These are phyloP conservation scores for Pycnomerus fuliginosus DNA, from an alignment of 2,888 invertebrate species.

Conservation along the genomic window DNA sequence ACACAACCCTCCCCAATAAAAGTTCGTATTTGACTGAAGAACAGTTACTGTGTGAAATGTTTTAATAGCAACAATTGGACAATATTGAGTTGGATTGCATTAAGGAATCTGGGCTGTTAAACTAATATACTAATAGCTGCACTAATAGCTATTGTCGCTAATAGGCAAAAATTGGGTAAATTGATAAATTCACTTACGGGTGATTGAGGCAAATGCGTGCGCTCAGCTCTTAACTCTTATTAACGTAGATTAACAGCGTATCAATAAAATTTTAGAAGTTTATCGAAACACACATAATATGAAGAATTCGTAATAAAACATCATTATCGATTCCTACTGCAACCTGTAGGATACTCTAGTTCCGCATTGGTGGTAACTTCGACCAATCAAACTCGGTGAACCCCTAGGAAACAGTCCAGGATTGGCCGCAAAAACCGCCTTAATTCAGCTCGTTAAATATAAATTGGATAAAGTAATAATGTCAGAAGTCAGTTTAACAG, in stretches of 20 bases:
- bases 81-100: constrained; percentile 56
- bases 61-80: constrained; percentile 55
- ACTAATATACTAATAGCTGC: constrained; percentile 54
- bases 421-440: constrained; percentile 39
- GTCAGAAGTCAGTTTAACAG: constrained; percentile 51
- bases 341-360: constrained; percentile 6
- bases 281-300: too few species aligned
- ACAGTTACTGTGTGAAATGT: constrained; percentile 51
- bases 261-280: too few species aligned
- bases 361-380: constrained; percentile 30
- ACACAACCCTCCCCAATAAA: constrained; percentile 47
- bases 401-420: constrained; percentile 25
- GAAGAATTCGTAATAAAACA: too few species aligned
- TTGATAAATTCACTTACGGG: constrained; percentile 55
- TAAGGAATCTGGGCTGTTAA: constrained; percentile 56
- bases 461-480: constrained; percentile 55
- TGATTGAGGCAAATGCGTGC: constrained; percentile 47
- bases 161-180: constrained; percentile 57
- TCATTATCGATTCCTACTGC: too few species aligned
- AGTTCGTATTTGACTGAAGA: constrained; percentile 49
- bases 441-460: constrained; percentile 55
- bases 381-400: constrained; percentile 30
- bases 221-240: constrained; percentile 35
- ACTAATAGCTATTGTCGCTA: constrained; percentile 55
- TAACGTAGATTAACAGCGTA: too few species aligned